phyloP scores from a whole-genome alignment of 2,113 vertebrate species.

The Sinocyclocheilus maitianheensis region DNA sequence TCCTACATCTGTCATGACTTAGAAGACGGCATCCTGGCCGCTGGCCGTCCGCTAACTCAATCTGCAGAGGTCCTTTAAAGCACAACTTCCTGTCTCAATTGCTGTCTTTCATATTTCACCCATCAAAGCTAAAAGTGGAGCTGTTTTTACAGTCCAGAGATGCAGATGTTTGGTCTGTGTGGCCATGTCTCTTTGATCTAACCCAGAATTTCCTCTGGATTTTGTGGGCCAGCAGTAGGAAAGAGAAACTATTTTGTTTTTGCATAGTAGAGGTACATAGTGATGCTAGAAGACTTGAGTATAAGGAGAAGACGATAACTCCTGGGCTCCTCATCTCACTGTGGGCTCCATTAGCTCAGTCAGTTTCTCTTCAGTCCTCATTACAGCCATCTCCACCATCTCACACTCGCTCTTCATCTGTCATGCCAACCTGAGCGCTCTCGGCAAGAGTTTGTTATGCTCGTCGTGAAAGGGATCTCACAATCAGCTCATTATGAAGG shows the following conservation, averaged over 20 bases:
- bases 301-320: slow-evolving; percentile 24
- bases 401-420: slow-evolving; percentile 42
- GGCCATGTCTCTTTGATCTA: neutral
- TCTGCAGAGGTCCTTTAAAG: slow-evolving; percentile 37
- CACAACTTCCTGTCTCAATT: slow-evolving; percentile 50
- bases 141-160: slow-evolving; percentile 25
- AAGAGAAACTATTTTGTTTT: neutral
- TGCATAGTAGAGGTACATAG: slow-evolving; percentile 1
- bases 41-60: slow-evolving; percentile 48
- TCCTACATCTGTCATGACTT: slow-evolving; percentile 78
- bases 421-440: slow-evolving; percentile 40
- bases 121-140: slow-evolving; percentile 45
- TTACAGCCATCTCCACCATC: slow-evolving; percentile 55
- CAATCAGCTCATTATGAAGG: slow-evolving; percentile 17
- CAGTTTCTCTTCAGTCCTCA: slow-evolving; percentile 62
- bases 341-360: slow-evolving; percentile 55
- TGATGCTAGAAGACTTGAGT: neutral
- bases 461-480: neutral
- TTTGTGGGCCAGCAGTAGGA: slow-evolving; percentile 7
- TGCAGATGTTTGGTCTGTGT: slow-evolving; percentile 48
- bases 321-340: slow-evolving; percentile 53
- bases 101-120: slow-evolving; percentile 51
- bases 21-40: slow-evolving; percentile 68
- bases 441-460: slow-evolving; percentile 28
- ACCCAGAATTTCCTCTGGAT: slow-evolving; percentile 9